Conservation (phyloP, 1,140 invertebrate species). For the Pygmarrhopalites habei region DNA sequence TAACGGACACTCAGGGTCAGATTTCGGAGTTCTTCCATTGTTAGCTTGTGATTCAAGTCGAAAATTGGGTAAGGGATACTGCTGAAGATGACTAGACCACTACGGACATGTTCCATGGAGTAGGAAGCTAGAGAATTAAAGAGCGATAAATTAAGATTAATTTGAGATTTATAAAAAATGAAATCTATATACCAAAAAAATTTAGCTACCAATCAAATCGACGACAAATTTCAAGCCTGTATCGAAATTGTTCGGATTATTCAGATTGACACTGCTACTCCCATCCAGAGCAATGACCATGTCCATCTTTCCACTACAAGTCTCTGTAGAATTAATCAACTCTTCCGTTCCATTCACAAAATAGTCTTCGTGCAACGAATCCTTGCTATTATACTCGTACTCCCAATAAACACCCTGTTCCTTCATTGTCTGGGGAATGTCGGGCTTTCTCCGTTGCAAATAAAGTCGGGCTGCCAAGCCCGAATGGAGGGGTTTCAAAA, state of each 20-base stretch:
- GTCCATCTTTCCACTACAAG: constrained; percentile 2
- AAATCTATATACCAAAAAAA: no score
- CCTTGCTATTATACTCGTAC: constrained; percentile 9
- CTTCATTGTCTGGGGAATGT: constrained; percentile 1
- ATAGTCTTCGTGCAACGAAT: background rate
- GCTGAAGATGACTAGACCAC: constrained; percentile 4
- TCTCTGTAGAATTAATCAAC: background rate
- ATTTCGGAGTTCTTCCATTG: background rate
- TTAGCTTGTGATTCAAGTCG: background rate
- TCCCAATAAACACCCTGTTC: constrained; percentile 17
- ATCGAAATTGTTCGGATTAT: constrained; percentile 2
- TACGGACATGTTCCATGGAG: background rate
- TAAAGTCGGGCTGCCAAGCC: constrained; percentile 18
- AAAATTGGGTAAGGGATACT: background rate
- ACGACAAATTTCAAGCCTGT: background rate
- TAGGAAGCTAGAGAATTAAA: no score
- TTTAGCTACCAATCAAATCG: background rate
- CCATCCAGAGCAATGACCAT: constrained; percentile 2
- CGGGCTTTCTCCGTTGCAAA: background rate
- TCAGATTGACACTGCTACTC: background rate
- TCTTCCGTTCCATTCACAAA: background rate
- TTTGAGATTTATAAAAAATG: no score
- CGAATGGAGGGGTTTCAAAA: constrained; percentile 17
- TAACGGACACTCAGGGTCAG: background rate
- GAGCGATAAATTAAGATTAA: no score